Evolutionary conservation across 2,113 vertebrate species (phyloP).

Genomic region (Tachuris rubrigastra): DNA sequence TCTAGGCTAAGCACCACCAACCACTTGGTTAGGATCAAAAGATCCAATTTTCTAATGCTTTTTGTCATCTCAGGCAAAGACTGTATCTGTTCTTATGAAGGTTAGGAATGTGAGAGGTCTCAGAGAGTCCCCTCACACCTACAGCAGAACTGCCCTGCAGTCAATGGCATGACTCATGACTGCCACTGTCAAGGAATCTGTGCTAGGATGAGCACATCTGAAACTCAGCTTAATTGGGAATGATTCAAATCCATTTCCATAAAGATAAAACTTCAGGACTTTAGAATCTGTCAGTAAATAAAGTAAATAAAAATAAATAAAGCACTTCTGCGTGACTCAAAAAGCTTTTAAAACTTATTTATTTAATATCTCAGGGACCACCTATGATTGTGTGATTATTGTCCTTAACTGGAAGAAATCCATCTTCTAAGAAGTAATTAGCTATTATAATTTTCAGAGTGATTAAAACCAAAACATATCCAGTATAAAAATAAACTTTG

Average conservation of each 20-base stretch:
- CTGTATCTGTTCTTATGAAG: background rate
- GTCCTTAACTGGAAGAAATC: background rate
- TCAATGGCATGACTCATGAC: rapidly evolving
- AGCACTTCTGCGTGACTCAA: background rate
- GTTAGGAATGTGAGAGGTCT: background rate
- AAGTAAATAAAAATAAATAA: background rate
- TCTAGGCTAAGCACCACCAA: background rate
- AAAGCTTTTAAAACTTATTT: background rate
- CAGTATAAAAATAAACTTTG: background rate
- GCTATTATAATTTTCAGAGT: background rate
- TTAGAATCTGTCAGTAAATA: background rate
- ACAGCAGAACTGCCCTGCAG: background rate
- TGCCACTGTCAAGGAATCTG: background rate
- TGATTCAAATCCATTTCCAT: background rate
- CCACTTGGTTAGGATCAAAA: background rate
- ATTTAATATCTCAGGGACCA: background rate
- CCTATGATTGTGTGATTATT: background rate
- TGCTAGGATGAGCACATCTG: background rate
- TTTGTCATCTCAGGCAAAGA: background rate
- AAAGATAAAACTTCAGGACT: background rate
- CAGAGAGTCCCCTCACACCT: background rate
- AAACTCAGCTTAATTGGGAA: background rate
- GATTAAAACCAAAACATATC: background rate
- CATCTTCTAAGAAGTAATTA: background rate
- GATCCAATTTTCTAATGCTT: background rate